Evolutionary conservation across 2,797 vertebrate genomes (phyloP), one percentile per base, ranked within the genome.

Genomic region (Pantherophis alleghaniensis): DNA sequence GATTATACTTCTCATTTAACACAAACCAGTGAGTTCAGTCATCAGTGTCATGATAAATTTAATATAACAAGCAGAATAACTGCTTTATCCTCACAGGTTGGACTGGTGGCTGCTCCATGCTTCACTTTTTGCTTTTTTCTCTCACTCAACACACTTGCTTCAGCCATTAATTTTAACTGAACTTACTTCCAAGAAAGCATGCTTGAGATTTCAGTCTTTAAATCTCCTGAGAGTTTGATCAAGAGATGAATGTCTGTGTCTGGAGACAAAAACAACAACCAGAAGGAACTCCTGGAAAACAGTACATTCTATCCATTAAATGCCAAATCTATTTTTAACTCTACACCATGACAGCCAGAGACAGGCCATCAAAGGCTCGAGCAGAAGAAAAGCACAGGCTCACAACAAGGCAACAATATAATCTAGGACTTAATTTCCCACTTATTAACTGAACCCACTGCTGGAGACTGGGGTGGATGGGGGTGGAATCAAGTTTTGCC

Each of bases 401-500:
- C 55, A 79, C 28, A 60, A 83, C 56, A 37, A 56, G 20, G 2
- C 22, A 88, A 87, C 26, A 74, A 13, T 0, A 91, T 83, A 59
- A 86, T 13, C 86, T 2, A 37, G 9, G 63, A 56, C 24, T 0
- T 5, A 89, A 61, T 55, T 57, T 93, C 91, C 90, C 60, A 53
- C 0, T 42, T 93, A 60, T 42, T 7, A 79, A 91, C 55, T 83
- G 51, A 94, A 94, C 0, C 59, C 90, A 88, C 51, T 88, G 83
- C 69, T 60, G 79, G 92, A 60, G 91, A 26, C 56, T 86, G 5
- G 32, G 14, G 32, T 60, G 9, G 60, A 7, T 24, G 55, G 55
- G 14, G 57, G 55, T 57, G 89, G 51, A 69, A 89, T 86, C 47
- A 28, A 10, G 0, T 90, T 93, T 96, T 93, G 91, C 93, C 94